A percentile compares a stretch with the other conserved stretches of the same genome.
phyloP scores from a whole-genome alignment of 2,888 invertebrate species.

The Nymphalis urticae region DNA sequence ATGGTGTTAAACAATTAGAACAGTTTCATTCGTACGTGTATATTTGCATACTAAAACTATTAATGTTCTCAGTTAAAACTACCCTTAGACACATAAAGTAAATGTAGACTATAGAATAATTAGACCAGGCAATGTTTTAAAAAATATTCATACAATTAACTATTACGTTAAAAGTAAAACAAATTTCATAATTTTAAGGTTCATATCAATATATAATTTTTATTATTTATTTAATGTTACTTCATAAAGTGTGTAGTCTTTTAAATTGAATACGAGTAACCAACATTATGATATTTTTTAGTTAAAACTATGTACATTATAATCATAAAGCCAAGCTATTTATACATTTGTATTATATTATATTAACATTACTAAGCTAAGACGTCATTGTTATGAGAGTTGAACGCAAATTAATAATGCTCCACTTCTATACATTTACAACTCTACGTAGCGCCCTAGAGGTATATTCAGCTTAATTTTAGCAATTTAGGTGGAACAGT shows the following conservation, averaged over 20 bases:
- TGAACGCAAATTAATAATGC: background rate
- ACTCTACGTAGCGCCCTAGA: slow-evolving; percentile 41
- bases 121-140: background rate
- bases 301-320: too few relatives aligned
- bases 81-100: slow-evolving; percentile 27
- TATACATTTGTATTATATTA: too few relatives aligned
- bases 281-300: too few relatives aligned
- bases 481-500: slow-evolving; percentile 51
- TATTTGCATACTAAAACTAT: slow-evolving; percentile 40
- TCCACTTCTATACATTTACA: slow-evolving; percentile 21
- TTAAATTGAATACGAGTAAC: too few relatives aligned
- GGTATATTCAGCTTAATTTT: slow-evolving; percentile 58
- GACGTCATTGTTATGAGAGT: background rate
- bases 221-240: too few relatives aligned
- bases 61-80: slow-evolving; percentile 32
- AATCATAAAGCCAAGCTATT: too few relatives aligned
- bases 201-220: background rate
- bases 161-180: background rate
- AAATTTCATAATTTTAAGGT: background rate
- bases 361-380: background rate
- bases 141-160: too few relatives aligned
- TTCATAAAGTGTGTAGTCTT: too few relatives aligned
- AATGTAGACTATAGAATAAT: background rate
- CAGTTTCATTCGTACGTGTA: slow-evolving; percentile 1
- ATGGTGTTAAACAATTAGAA: background rate